phyloP scores from a whole-genome alignment of 2,888 invertebrate species.

The Epinotia nisella region DNA sequence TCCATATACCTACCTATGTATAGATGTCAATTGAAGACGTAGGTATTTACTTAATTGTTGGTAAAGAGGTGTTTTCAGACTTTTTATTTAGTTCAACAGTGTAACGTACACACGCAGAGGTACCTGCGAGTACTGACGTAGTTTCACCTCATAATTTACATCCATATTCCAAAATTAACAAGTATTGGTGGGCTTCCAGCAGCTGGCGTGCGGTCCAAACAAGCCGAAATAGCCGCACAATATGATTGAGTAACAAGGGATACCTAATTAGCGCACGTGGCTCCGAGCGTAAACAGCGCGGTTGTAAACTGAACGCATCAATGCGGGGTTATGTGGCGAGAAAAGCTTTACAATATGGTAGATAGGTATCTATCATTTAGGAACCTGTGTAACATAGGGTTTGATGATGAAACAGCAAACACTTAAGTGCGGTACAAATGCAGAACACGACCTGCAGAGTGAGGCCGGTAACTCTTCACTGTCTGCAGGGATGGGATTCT shows the following conservation, averaged over 20 bases:
- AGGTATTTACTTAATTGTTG: no score
- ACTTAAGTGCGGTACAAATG: no score
- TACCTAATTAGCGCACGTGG: constrained; percentile 74
- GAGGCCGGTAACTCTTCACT: no score
- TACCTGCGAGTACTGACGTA: no score
- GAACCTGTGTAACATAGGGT: neutral
- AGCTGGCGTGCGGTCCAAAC: constrained; percentile 59
- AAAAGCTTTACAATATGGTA: constrained; percentile 26
- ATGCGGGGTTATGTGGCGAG: constrained; percentile 29
- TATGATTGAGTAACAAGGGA: constrained; percentile 75
- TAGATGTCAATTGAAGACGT: no score
- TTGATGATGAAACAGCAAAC: no score
- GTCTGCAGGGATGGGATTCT: no score
- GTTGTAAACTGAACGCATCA: constrained; percentile 45
- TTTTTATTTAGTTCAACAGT: no score
- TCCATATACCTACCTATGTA: no score
- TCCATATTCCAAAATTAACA: neutral
- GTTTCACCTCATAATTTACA: neutral
- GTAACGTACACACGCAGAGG: no score
- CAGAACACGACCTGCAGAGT: no score
- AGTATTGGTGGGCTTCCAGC: neutral
- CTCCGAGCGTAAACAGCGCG: constrained; percentile 60
- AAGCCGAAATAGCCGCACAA: constrained; percentile 67
- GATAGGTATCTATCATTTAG: neutral
- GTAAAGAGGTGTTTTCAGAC: no score